Evolutionary conservation across 2,888 invertebrate species (phyloP), one percentile per base, ranked within the genome.

Genomic region (Caenorhabditis sp.): DNA sequence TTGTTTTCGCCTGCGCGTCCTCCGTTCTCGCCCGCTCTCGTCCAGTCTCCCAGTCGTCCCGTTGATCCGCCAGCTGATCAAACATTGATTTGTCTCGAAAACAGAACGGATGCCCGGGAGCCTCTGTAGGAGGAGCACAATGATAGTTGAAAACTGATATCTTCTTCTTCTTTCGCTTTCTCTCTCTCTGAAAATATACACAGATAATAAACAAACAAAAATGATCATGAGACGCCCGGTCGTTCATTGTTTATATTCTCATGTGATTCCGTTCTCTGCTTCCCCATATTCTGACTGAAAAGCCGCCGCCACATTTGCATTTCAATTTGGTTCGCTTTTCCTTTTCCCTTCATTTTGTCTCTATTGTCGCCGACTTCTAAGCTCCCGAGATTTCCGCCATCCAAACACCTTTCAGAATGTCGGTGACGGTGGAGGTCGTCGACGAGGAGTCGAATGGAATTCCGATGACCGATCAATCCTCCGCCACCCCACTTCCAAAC

Each of bases 61-160:
- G 70, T 59, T 58, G 70, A 70, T 70, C 70, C 59, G 59, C 70
- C 70, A 70, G 70, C 70, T 70, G 70, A 59, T 70, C 70, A 70
- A 70, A 70, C 70, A 70, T 59, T 70, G 70, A 70, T 70, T 53
- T 53, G 52, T 58, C 53, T 59, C 70, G 53, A 70, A 59, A 70
- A 59, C 56, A 70, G 56, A 70, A 70, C 70, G 56, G 7, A 56
- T 27, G 66, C 48, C 52, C 46, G 43, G 52, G 32, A 37, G 26
- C 61, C 26, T 46, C 50, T 48, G 37, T n/a, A n/a, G n/a, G n/a
- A n/a, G n/a, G n/a, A n/a, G n/a, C n/a, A n/a, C n/a, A n/a, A n/a
- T n/a, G n/a, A n/a, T n/a, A 52, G 48, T 50, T 66, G 70, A 59
- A 70, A 70, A 53, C 17, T 59, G 59, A 59, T 70, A 59, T 41